Base-by-base conservation (phyloP, 2,113 vertebrate genomes). In the Labeo catla region DNA sequence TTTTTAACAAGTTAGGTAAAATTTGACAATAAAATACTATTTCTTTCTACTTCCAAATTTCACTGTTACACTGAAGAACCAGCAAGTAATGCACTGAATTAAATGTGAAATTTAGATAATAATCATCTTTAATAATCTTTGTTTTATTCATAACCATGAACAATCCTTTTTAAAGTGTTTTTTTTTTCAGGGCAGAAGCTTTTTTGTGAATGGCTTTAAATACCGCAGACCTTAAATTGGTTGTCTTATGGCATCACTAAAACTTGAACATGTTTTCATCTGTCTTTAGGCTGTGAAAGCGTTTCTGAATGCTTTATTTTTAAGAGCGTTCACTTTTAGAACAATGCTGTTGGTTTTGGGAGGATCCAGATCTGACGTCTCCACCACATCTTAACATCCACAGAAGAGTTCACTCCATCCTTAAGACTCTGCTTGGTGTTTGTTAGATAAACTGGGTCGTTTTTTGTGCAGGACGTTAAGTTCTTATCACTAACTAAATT, bases 401-500 rank as follows among this genome's bases (percentile, higher is more conserved):
- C 36, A 72, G 8, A 72, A 43, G 13, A 43, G 2, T 47, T 23
- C 8, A 49, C 19, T 76, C 19, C 13, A 3, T 50, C 16, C 66
- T 19, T 36, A 43, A 6, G 36, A 4, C 4, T 15, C n/a, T 13
- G 13, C 1, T 81, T 74, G 12, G 54, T 19, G 52, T 63, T 52
- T 63, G 57, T 61, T n/a, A 61, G 57, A 61, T 61, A 9, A 61
- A 4, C 19, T 0, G 47, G 78, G 43, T 81, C 39, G 28, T 81
- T 80, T 5, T 28, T 8, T 61, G 19, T 45, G 54, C 36, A 23
- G 57, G 78, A n/a, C 39, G 21, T 65, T 59, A 12, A 21, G 15
- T 52, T 81, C 59, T 82, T 81, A 87, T 78, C 28, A 73, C 76
- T 81, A 82, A 78, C 83, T n/a, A 5, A 52, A 73, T 43, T 16